phyloP scores from a whole-genome alignment of 1,140 invertebrate species.

The Pseudachorutes palmiensis region DNA sequence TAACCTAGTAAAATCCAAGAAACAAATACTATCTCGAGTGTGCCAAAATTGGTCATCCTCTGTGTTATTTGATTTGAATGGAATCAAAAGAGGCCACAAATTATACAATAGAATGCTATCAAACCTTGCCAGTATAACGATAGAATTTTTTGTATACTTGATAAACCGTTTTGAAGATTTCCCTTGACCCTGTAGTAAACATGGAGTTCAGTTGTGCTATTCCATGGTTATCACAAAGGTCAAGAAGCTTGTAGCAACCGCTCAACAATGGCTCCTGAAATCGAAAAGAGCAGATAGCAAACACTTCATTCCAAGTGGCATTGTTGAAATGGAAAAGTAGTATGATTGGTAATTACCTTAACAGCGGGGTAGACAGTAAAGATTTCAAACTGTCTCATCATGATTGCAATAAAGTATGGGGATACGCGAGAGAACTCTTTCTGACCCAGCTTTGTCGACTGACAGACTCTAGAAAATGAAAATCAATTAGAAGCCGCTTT shows the following conservation, averaged over 20 bases:
- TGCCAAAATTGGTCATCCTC: not conserved
- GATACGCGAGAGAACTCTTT: slow-evolving; percentile 43
- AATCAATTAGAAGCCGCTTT: not conserved
- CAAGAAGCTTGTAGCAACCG: slow-evolving; percentile 42
- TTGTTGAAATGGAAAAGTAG: slow-evolving; percentile 1
- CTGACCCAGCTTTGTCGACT: slow-evolving; percentile 33
- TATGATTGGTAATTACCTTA: slow-evolving; percentile 42
- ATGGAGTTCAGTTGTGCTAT: slow-evolving; percentile 43
- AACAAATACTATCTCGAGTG: too few species aligned
- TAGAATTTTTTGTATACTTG: slow-evolving; percentile 45
- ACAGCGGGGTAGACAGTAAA: slow-evolving; percentile 41
- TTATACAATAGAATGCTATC: slow-evolving; percentile 21
- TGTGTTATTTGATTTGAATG: not conserved
- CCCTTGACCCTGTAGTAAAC: slow-evolving; percentile 42
- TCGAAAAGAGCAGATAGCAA: slow-evolving; percentile 14
- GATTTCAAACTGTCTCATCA: slow-evolving; percentile 44
- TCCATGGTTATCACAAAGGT: slow-evolving; percentile 45
- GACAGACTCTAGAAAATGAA: slow-evolving; percentile 27
- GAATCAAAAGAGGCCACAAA: not conserved
- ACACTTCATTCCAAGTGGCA: not conserved
- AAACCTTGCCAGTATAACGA: slow-evolving; percentile 46
- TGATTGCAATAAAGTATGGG: slow-evolving; percentile 44
- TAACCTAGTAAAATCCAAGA: not conserved
- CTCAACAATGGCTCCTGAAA: slow-evolving; percentile 43
- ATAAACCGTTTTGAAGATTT: slow-evolving; percentile 44